Evolutionary conservation across 2,113 vertebrate species (phyloP), one percentile per base, ranked within the genome.

Genomic region (Mastomys natalensis): DNA sequence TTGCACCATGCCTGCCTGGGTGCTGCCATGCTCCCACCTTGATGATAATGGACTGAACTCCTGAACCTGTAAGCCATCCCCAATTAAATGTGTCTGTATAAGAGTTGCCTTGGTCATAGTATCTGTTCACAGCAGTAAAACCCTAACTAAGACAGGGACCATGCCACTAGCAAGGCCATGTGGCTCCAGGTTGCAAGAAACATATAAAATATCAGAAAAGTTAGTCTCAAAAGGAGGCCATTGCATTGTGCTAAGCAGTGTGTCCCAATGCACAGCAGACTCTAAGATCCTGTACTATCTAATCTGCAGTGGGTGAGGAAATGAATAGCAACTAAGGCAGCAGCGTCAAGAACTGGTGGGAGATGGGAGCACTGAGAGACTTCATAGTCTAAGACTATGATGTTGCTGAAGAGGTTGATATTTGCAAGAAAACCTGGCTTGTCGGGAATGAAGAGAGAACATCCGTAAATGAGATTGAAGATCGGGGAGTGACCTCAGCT

Each of bases 281-380:
- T 24, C 37, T 4, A 24, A 81, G 87, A 51, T 76, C 3, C 3
- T 6, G 37, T 6, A 40, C 40, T 48, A 22, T 80, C 58, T 31
- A 48, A 16, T 92, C 15, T 24, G 9, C 1, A 0, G 10, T 0
- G 2, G 15, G 5, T 1, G 60, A 37, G 22, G 37, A 15, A 51
- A 11, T 13, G 10, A 26, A 2, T 2, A 21, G 21, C 34, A 48
- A 26, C 53, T 4, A 34, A 74, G 91, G 55, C 93, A 86, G 80
- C 24, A 17, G 11, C 3, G 19, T 48, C 40, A 64, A 90, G 40
- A 40, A 3, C 19, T 7, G 53, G 60, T 51, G 8, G 7, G 21
- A 7, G 80, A 8, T 1, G n/a, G 26, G 45, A 40, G 31, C 11
- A 43, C 29, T 26, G 7, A 37, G 40, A 62, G 55, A 62, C 26